phyloP scores from a whole-genome alignment of 30 jellyfish, hydroid and myxozoan genomes.

The Aurelia sp. region DNA sequence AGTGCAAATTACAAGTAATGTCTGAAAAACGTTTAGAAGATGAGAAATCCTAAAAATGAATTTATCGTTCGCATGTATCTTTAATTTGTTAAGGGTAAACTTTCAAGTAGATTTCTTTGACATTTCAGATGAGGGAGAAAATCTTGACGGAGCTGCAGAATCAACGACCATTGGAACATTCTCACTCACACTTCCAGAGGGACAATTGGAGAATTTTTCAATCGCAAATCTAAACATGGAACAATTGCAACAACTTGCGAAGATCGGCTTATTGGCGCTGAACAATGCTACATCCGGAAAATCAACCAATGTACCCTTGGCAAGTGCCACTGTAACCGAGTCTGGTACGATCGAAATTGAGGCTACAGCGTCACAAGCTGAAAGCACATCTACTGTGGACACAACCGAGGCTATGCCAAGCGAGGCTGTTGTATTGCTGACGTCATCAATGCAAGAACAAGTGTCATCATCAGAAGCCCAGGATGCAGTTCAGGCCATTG shows the following conservation, averaged over 20 bases:
- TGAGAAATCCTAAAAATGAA: no score
- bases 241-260: constrained; percentile 95
- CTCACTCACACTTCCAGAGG: constrained; percentile 87
- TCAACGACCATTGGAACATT: constrained; percentile 76
- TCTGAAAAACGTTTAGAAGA: no score
- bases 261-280: constrained; percentile 90
- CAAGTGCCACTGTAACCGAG: constrained; percentile 77
- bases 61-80: no score
- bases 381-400: constrained; percentile 67
- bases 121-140: constrained; percentile 1
- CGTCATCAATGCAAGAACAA: constrained; percentile 69
- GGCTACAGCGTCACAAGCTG: constrained; percentile 68
- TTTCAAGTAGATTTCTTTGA: no score
- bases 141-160: constrained; percentile 59
- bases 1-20: no score
- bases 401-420: constrained; percentile 59
- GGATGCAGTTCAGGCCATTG: constrained; percentile 68
- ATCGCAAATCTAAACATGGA: constrained; percentile 91
- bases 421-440: constrained; percentile 70
- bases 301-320: constrained; percentile 56
- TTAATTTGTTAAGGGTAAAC: no score
- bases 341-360: constrained; percentile 69
- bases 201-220: constrained; percentile 92
- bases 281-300: constrained; percentile 88
- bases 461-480: constrained; percentile 75